Base-by-base conservation (phyloP, 1,140 invertebrate genomes). In the Aradophagus sp. region DNA sequence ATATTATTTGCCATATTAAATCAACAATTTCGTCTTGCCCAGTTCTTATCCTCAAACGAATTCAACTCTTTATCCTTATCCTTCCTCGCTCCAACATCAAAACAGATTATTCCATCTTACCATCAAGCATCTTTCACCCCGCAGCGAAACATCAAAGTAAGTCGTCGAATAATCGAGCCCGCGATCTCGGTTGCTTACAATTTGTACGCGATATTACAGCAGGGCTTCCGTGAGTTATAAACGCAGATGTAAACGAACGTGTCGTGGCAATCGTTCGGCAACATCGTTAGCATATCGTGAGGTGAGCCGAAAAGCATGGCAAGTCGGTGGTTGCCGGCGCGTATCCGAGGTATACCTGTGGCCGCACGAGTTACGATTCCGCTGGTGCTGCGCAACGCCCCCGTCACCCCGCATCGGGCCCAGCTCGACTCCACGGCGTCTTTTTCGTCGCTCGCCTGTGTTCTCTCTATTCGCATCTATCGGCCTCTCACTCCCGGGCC, bases 181-280 rank as follows among this genome's bases (percentile, higher is more conserved):
- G 50, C 34, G 62, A 68, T 73, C 70, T 53, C 47, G 55, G 48
- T 44, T 61, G 72, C 56, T 56, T 70, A 80, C 78, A 80, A 80
- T 80, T 81, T 81, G 78, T 81, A 77, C 63, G 72, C 53, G 56
- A 70, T 66, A 74, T 56, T 53, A 59, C 73, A 73, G 62, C 53
- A 53, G 61, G 72, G 77, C 79, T 83, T 81, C 78, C 73, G 73
- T 81, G 79, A 82, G 75, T 82, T 82, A 82, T 80, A 82, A 80
- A 79, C 71, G 61, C 50, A 67, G 76, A 71, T 78, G 77, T 80
- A 82, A 79, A 79, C 66, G 58, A 61, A 71, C 76, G 72, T 79
- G 78, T 79, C 77, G 59, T 61, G 61, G 53, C 44, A 55, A 44
- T 48, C 56, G 68, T 69, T 65, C 42, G 62, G 52, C 62, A 47